Evolutionary conservation across 2,113 vertebrate species (phyloP).

Genomic region (Polypterus bichir): DNA sequence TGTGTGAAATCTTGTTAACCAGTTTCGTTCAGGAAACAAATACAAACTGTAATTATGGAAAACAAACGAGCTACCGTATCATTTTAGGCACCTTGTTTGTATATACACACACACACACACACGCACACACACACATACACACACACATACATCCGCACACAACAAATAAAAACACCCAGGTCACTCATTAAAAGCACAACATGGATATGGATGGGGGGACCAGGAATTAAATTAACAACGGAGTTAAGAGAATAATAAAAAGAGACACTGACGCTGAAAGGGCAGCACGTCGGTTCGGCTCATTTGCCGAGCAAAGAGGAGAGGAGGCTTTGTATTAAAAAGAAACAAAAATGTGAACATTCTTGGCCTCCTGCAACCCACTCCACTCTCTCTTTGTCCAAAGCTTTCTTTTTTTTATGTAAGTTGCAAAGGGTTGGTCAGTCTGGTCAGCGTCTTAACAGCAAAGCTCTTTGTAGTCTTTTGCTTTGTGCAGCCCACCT

Average conservation of each 20-base stretch:
- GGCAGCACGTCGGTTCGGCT: constrained; percentile 4
- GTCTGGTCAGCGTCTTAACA: neutral
- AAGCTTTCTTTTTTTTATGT: neutral
- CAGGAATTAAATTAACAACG: constrained; percentile 11
- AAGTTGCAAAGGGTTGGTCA: neutral
- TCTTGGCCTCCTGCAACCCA: too few relatives aligned
- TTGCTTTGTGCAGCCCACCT: constrained; percentile 37
- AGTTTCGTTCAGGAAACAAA: constrained; percentile 4
- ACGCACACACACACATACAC: neutral
- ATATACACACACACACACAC: constrained; percentile 7
- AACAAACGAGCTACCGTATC: constrained; percentile 7
- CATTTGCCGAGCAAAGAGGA: constrained; percentile 9
- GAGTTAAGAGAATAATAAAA: constrained; percentile 39
- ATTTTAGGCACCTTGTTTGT: constrained; percentile 65
- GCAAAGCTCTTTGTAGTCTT: neutral
- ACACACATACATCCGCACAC: constrained; percentile 16
- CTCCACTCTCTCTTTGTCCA: too few relatives aligned
- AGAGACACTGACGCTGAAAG: constrained; percentile 36
- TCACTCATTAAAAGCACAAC: constrained; percentile 51
- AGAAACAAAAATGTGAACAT: neutral
- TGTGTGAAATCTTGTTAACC: too few relatives aligned
- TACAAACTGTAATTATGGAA: constrained; percentile 12
- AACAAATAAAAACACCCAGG: constrained; percentile 47
- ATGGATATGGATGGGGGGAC: constrained; percentile 46
- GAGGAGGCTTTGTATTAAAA: constrained; percentile 23